Base-by-base conservation (phyloP, 2,888 invertebrate genomes). In the Drosophila rubida region DNA sequence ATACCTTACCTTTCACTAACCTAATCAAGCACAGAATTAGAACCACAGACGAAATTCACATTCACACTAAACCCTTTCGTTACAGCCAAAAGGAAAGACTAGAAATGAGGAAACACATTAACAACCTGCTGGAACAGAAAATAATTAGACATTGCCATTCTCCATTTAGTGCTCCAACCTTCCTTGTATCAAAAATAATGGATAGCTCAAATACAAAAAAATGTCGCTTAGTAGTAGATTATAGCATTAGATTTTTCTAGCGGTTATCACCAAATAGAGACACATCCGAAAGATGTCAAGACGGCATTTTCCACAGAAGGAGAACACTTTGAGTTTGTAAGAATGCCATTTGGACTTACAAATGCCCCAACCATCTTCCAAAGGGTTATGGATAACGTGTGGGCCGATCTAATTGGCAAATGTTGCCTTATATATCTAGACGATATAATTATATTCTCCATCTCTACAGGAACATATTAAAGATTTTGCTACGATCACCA, bases 1-100 rank as follows among this genome's bases (percentile, higher is more conserved):
- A 48, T 35, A 57, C 37, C 25, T 44, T 49, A 19, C 13, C 48
- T 13, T 44, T 54, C 6, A 14, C 25, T 1, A 55, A 55, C 14
- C 11, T 22, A 8, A 14, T 23, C 2, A 55, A 22, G 2, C 44
- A 54, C 35, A 39, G 16, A 16, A 16, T 39, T 16, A 16, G 9
- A 39, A 39, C 39, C 1, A 32, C 39, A 27, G 46, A 57, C 7
- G 22, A 46, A 4, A 30, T 46, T 14, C 46, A 19, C 5, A 11
- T 16, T 14, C 13, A 46, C 8, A 19, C 46, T 14, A 46, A 16
- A 46, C 30, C 44, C 11, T 27, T 13, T 14, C 23, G 45, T 2
- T 45, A 27, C 1, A 44, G 44, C 4, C 46, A n/a, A 23, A 9
- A n/a, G 25, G 3, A 25, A 25, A 25, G 9, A 45, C 23, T 6